Base-by-base conservation (phyloP, 2,797 vertebrate genomes). In the Cyclopterus lumpus region DNA sequence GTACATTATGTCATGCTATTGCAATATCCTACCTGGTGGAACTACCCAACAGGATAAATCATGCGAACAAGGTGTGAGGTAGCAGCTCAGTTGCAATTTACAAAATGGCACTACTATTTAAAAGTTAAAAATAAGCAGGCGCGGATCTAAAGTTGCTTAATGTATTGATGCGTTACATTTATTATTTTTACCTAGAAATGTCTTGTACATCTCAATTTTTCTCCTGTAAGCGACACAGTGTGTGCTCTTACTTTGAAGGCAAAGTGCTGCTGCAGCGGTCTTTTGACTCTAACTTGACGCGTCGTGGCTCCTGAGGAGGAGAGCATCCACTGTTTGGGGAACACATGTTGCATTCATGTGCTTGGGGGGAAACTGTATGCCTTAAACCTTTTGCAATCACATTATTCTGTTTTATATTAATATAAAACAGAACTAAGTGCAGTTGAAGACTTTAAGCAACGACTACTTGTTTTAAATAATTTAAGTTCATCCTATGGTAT, bases 261-360 rank as follows among this genome's bases (percentile, higher is more conserved):
- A 15, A 0, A 12, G 0, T 1, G 2, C 0, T 12, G 0, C 0
- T 24, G 8, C 54, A 79, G 64, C 71, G 18, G 32, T 69, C 4
- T 22, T 8, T 20, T 8, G 4, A 26, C 14, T 8, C 1, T 9
- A 24, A 0, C 28, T 60, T 77, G 24, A 75, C 30, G 1, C 0
- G 1, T 20, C 0, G 0, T 9, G 0, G n/a, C 61, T 62, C 48
- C 14, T 46, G 18, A 20, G 46, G 10, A 20, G 44, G 3, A 20
- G 2, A 44, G 15, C 42, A 11, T 60, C 59, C 63, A 8, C 11
- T 24, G 26, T 61, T n/a, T 18, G 0, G 24, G 24, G 34, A 72
- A 80, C 82, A 80, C 71, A 70, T 70, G 71, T 61, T 60, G 65
- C 71, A 38, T 86, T 86, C 74, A 82, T 6, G 70, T 32, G n/a